Evolutionary conservation across 1,140 invertebrate genomes (phyloP).

Genomic region (Phymorhynchus buccinoides): DNA sequence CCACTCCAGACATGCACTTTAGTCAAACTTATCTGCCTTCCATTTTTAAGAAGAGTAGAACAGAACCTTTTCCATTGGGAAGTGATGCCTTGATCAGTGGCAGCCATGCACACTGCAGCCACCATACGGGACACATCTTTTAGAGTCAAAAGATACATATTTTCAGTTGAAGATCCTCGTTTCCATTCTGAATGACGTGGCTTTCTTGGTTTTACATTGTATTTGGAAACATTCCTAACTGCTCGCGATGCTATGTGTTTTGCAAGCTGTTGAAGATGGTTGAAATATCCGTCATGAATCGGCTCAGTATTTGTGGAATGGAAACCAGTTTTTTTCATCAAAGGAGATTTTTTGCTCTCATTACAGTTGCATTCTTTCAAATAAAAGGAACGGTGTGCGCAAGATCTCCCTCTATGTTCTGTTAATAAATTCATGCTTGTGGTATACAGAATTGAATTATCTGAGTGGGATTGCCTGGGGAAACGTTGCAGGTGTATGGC

Average conservation of each 20-base stretch:
- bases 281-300: background rate
- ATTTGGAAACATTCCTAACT: background rate
- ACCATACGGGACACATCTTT: conserved; percentile 25
- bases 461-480: background rate
- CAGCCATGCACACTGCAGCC: conserved; percentile 29
- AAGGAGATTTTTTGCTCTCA: background rate
- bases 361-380: background rate
- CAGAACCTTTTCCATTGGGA: conserved; percentile 20
- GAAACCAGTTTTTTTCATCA: background rate
- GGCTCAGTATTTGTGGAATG: background rate
- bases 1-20: background rate
- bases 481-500: background rate
- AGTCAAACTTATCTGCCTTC: background rate
- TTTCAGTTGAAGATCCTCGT: background rate
- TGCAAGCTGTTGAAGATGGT: background rate
- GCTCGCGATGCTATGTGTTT: background rate
- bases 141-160: conserved; percentile 9
- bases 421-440: background rate
- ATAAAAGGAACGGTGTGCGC: background rate
- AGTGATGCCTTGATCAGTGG: background rate
- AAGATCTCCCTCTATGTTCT: background rate
- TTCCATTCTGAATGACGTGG: too few species aligned
- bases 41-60: background rate
- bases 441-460: background rate
- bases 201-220: background rate